Percentiles rank a stretch among this genome's conserved stretches.
Evolutionary conservation across 2,113 vertebrate species (phyloP).

Genomic region (Elgaria multicarinata): DNA sequence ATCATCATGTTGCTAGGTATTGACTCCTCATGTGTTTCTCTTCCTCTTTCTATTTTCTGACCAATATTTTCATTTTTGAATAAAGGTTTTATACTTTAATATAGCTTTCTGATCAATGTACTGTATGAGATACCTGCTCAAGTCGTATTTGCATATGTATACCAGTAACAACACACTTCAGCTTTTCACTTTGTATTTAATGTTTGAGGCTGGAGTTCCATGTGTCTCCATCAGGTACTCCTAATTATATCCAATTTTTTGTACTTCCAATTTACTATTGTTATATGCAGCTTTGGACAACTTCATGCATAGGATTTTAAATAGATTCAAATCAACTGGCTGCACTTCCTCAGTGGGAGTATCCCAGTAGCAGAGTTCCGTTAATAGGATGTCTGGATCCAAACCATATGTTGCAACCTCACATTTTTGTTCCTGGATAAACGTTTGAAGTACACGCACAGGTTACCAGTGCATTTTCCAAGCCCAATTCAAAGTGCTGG

Average conservation of each 20-base stretch:
- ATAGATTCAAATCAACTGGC: background rate
- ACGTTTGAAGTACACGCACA: background rate
- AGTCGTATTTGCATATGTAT: constrained; percentile 1
- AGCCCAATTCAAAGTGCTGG: no score
- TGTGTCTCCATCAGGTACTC: rapidly evolving
- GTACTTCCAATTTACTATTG: background rate
- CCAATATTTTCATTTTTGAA: constrained; percentile 32
- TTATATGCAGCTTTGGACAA: background rate
- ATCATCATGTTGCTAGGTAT: constrained; percentile 4
- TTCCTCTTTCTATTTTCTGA: constrained; percentile 27
- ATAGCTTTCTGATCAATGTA: constrained; percentile 37
- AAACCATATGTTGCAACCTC: background rate
- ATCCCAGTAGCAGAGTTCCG: background rate
- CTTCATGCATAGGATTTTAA: background rate
- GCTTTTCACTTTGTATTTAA: background rate
- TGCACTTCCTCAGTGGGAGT: background rate
- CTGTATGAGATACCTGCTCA: constrained; percentile 29
- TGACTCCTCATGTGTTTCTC: background rate
- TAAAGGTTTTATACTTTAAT: constrained; percentile 41
- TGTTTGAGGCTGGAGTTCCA: background rate
- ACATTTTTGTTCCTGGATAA: background rate
- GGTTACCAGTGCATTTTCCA: no score
- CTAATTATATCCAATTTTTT: background rate
- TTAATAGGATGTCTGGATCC: background rate
- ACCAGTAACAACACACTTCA: constrained; percentile 14